Evolutionary conservation across 2,113 vertebrate species (phyloP).

Genomic region (Phyllopteryx taeniolatus): DNA sequence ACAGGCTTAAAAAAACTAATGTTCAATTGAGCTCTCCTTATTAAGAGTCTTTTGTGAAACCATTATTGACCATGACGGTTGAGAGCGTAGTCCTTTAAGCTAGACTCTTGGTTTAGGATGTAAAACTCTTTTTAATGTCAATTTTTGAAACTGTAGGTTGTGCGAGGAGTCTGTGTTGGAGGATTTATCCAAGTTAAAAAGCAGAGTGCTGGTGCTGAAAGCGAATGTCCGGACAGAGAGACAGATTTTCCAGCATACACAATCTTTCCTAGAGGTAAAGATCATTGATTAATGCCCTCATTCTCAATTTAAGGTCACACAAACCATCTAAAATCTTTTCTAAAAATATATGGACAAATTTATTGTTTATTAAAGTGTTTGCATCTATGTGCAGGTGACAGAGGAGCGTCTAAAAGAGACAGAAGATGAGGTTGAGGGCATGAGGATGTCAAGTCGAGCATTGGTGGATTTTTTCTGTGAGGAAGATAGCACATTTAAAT

Average conservation of each 20-base stretch:
- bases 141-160: constrained; percentile 56
- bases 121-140: neutral
- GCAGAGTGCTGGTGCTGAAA: constrained; percentile 62
- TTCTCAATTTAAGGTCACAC: neutral
- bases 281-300: neutral
- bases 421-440: constrained; percentile 68
- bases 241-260: constrained; percentile 68
- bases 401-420: constrained; percentile 69
- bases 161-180: constrained; percentile 74
- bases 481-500: constrained; percentile 73
- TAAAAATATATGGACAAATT: neutral
- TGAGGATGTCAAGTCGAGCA: constrained; percentile 72
- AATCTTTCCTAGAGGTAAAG: constrained; percentile 72
- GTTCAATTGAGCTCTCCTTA: constrained; percentile 4
- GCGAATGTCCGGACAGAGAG: constrained; percentile 56
- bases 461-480: constrained; percentile 79
- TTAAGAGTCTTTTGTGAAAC: neutral
- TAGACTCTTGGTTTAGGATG: neutral
- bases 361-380: neutral
- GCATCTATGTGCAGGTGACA: constrained; percentile 53
- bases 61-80: neutral
- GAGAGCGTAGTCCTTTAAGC: neutral
- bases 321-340: neutral
- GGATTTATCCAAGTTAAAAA: constrained; percentile 72
- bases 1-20: constrained; percentile 12